Conservation (phyloP, 2,888 invertebrate species). For the Auanema freiburgensis region DNA sequence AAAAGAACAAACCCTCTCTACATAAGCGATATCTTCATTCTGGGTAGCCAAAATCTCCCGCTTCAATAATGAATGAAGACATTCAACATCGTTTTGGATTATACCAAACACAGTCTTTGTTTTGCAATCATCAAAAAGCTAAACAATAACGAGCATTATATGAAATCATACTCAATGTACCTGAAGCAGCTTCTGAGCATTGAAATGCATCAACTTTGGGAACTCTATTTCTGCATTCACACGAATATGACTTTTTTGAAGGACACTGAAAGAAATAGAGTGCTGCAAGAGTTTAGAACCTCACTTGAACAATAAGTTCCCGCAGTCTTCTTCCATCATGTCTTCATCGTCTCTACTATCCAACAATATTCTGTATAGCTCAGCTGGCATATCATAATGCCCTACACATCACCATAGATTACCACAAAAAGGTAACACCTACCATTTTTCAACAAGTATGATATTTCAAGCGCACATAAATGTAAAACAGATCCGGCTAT, state of each 20-base stretch:
- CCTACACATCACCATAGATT: conserved; percentile 9
- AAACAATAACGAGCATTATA: not conserved
- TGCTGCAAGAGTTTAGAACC: not conserved
- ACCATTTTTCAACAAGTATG: conserved; percentile 31
- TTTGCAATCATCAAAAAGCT: conserved; percentile 41
- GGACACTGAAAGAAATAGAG: conserved; percentile 13
- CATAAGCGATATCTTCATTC: conserved; percentile 31
- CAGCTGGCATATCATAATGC: conserved; percentile 34
- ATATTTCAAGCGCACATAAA: conserved; percentile 56
- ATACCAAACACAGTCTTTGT: conserved; percentile 44
- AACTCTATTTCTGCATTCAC: conserved; percentile 19
- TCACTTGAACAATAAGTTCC: conserved; percentile 32
- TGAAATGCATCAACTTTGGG: conserved; percentile 36
- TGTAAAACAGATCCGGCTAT: conserved; percentile 58
- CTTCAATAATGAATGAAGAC: conserved; percentile 48
- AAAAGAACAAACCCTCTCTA: conserved; percentile 13
- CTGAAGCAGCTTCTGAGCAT: conserved; percentile 36
- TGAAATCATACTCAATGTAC: conserved; percentile 11
- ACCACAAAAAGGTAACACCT: not conserved
- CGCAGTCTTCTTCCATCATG: conserved; percentile 3
- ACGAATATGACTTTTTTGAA: conserved; percentile 22
- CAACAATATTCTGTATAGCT: conserved; percentile 35
- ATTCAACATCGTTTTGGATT: conserved; percentile 53
- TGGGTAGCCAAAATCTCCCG: conserved; percentile 51
- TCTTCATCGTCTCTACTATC: conserved; percentile 24